These are phyloP conservation scores for Maccullochella peelii DNA, from an alignment of 2,113 vertebrate genomes.

Conservation along the genomic window DNA sequence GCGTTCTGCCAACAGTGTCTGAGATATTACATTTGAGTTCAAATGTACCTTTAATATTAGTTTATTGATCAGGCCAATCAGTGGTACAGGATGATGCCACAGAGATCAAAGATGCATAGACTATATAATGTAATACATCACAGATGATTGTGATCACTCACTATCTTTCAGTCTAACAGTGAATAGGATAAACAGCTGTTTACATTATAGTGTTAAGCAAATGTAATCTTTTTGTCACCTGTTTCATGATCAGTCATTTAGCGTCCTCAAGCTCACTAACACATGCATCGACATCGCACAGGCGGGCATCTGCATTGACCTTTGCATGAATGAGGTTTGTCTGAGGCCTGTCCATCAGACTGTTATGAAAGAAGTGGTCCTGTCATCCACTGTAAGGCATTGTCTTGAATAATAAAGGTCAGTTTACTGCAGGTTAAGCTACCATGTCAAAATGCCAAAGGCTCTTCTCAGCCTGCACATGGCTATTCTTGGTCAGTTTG, in stretches of 20 bases:
- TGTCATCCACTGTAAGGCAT: conserved; percentile 34
- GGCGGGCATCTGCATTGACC: conserved; percentile 14
- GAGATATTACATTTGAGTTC: not conserved
- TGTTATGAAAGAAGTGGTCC: conserved; percentile 25
- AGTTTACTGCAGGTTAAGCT: conserved; percentile 47
- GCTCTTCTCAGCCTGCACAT: conserved; percentile 9
- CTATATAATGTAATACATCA: not conserved
- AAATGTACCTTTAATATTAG: not conserved
- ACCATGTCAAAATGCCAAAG: conserved; percentile 13
- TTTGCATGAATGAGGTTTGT: conserved; percentile 28
- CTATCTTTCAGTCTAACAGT: not conserved
- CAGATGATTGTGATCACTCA: not conserved
- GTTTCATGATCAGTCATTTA: not conserved
- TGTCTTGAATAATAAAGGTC: conserved; percentile 43
- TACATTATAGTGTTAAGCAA: not conserved
- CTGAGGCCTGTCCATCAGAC: conserved; percentile 8
- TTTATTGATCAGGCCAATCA: not conserved
- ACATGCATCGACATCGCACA: not conserved
- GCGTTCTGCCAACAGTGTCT: not conserved
- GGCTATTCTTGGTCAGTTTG: conserved; percentile 8
- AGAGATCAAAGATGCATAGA: not conserved
- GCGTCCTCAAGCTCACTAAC: not conserved
- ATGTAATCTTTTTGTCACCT: not conserved
- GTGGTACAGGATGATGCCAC: not conserved
- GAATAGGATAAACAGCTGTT: not conserved